Evolutionary conservation across 1,140 invertebrate genomes (phyloP), one percentile per base, ranked within the genome.

Genomic region (Vanessa atalanta): DNA sequence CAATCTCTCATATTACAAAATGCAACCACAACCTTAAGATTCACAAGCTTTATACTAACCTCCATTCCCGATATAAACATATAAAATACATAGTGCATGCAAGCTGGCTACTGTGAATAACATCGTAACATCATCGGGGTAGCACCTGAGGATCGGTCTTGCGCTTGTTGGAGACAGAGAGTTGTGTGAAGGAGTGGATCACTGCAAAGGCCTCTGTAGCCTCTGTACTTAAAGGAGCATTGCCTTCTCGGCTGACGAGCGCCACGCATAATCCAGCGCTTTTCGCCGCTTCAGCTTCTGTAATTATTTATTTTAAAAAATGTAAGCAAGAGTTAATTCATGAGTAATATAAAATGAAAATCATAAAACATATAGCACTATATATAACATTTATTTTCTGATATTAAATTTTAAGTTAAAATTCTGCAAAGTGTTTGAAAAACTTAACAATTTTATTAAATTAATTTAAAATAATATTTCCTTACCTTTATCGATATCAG

Each of bases 251-350:
- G 65, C 94, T 90, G 0, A 98, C 94, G 20, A 99, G 81, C 3
- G 95, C 92, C 26, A 94, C 92, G 50, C 94, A 92, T 64, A 98
- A 79, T 11, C 97, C 97, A 2, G 96, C 96, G 57, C 93, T 90
- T 47, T 93, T 94, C 5, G 97, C 97, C 79, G 98, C 97, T 85
- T 95, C 94, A 0, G 96, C 97, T 93, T 98, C 97, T 97, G 89
- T 65, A 76, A 79, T 31, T 63, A 37, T 55, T 51, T 48, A 63
- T 9, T 43, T 43, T 9, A 43, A 43, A 31, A 31, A 31, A 31
- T 31, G 26, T 31, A 6, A 31, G 26, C 26, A 31, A 20, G 20
- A 20, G 20, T 20, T 20, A 20, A 20, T 20, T 20, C 20, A 20
- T 20, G 20, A 20, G 20, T 20, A 20, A 20, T 20, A 20, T 20